Conservation (phyloP, 92 coral and sea anemone species). For the Heliopora coerulea region DNA sequence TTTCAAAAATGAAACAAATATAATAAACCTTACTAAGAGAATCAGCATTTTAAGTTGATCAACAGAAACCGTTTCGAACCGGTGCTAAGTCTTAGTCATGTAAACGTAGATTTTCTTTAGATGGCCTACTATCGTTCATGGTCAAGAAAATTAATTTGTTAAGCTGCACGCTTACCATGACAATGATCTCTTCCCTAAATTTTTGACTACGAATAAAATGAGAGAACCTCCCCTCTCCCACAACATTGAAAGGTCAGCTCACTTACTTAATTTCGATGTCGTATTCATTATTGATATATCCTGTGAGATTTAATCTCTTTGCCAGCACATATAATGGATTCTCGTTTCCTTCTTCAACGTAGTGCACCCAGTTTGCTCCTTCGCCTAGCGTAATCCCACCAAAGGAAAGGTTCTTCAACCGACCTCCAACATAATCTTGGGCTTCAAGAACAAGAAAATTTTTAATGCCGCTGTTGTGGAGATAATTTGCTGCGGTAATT, state of each 20-base stretch:
- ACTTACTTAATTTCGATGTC: background rate
- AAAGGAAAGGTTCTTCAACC: slow-evolving; percentile 59
- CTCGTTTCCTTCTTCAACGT: slow-evolving; percentile 39
- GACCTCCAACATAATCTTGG: slow-evolving; percentile 81
- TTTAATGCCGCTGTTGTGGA: slow-evolving; percentile 59
- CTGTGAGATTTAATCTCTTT: background rate
- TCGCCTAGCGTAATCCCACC: slow-evolving; percentile 60
- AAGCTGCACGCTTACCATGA: too few species aligned
- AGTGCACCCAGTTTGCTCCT: slow-evolving; percentile 90
- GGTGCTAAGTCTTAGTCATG: too few species aligned
- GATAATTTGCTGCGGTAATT: slow-evolving; percentile 69
- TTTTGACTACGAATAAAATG: too few species aligned
- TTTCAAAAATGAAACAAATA: too few species aligned
- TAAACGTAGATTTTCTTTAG: too few species aligned
- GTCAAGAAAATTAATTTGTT: too few species aligned
- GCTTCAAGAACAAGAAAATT: slow-evolving; percentile 82
- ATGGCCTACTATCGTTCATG: too few species aligned
- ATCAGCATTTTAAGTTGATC: too few species aligned
- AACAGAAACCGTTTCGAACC: too few species aligned
- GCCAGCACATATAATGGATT: background rate
- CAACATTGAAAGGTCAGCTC: background rate
- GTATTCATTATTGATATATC: background rate
- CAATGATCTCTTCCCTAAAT: too few species aligned
- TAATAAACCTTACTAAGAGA: too few species aligned
- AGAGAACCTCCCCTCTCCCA: too few species aligned